These are phyloP conservation scores for Micropoecilia bifurca DNA, from an alignment of 2,797 vertebrate species.

Conservation along the genomic window DNA sequence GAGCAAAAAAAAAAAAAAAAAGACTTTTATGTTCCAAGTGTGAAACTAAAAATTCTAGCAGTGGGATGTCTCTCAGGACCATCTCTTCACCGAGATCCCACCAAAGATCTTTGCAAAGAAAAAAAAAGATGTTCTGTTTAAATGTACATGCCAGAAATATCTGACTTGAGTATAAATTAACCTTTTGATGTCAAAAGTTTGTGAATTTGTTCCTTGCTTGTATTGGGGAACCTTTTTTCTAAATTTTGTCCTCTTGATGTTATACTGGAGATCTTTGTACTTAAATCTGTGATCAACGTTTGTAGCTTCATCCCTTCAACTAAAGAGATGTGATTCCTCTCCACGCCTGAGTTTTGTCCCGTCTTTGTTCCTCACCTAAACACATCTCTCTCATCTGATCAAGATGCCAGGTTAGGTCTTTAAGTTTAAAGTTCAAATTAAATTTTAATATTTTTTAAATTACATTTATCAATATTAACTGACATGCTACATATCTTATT, in stretches of 20 bases:
- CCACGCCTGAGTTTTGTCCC: conserved; percentile 12
- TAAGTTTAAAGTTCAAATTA: background rate
- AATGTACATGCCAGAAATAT: background rate
- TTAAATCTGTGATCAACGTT: conserved; percentile 56
- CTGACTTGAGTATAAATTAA: background rate
- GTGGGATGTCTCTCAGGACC: conserved; percentile 29
- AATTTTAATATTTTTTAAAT: background rate
- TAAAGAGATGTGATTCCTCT: conserved; percentile 59
- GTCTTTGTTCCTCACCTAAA: background rate
- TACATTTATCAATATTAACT: background rate
- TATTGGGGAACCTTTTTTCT: conserved; percentile 51
- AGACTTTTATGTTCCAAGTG: conserved; percentile 4
- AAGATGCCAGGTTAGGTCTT: background rate
- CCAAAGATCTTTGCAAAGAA: conserved; percentile 40
- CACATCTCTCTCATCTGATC: background rate
- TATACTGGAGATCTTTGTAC: conserved; percentile 54
- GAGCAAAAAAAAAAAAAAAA: conserved; percentile 7
- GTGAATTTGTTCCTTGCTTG: conserved; percentile 37
- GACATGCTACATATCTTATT: background rate
- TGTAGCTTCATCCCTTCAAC: conserved; percentile 62
- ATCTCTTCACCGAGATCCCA: conserved; percentile 24
- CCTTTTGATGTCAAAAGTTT: background rate
- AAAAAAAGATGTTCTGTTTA: conserved; percentile 15
- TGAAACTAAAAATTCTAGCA: background rate
- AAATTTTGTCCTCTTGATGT: conserved; percentile 40